Conservation (phyloP, 2,888 invertebrate species). For the Pseudococcus viburni region DNA sequence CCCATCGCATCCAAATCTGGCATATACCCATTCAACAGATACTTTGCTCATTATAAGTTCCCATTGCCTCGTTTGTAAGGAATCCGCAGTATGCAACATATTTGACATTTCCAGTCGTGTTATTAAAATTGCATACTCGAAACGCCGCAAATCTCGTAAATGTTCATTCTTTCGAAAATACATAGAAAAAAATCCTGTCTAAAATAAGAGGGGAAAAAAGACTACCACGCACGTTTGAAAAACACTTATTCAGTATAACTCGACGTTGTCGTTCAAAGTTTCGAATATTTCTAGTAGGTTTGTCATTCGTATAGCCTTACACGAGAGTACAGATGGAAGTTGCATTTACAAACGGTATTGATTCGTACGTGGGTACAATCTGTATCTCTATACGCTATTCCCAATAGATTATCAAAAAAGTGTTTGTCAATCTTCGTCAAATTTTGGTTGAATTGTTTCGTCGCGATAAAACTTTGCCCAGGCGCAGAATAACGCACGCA, state of each 20-base stretch:
- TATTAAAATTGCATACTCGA: conserved; percentile 27
- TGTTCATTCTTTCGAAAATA: neutral
- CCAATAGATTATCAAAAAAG: conserved; percentile 24
- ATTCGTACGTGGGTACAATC: conserved; percentile 19
- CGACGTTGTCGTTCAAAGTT: neutral
- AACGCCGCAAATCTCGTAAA: neutral
- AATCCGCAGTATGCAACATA: conserved; percentile 15
- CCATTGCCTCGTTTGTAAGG: neutral
- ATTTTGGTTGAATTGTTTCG: conserved; percentile 26
- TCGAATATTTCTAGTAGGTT: neutral
- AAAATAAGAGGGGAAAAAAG: neutral
- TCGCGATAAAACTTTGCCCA: conserved; percentile 1
- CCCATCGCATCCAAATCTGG: no score
- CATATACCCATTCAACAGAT: no score
- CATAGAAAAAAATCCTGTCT: neutral
- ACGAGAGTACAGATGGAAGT: neutral
- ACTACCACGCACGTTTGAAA: neutral
- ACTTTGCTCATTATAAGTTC: no score
- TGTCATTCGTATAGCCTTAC: neutral
- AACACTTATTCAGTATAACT: neutral
- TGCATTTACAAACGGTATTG: neutral
- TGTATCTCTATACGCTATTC: neutral
- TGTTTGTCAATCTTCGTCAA: conserved; percentile 47
- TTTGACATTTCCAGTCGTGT: neutral
- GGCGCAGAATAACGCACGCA: neutral